These are phyloP conservation scores for Sciaenops ocellatus DNA, from an alignment of 2,797 vertebrate species.

Conservation along the genomic window DNA sequence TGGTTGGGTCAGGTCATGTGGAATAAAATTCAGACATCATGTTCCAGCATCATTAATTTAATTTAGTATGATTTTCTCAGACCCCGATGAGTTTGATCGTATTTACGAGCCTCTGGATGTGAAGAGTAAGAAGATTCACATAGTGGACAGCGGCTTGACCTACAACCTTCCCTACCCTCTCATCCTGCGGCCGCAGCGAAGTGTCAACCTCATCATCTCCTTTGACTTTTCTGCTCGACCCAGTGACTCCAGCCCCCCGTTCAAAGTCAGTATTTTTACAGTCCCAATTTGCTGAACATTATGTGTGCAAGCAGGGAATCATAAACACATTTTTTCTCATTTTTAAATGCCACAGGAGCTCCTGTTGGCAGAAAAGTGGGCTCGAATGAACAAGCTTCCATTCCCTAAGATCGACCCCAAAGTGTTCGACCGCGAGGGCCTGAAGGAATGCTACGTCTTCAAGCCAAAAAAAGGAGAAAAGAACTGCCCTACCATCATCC, in stretches of 20 bases:
- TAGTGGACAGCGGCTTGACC: slow-evolving; percentile 97
- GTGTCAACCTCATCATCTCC: slow-evolving; percentile 95
- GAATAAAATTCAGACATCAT: neutral
- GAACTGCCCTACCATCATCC: slow-evolving; percentile 96
- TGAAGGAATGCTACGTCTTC: slow-evolving; percentile 98
- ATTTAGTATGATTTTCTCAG: slow-evolving; percentile 73
- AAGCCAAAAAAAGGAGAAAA: slow-evolving; percentile 94
- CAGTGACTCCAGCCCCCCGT: slow-evolving; percentile 96
- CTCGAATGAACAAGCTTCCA: slow-evolving; percentile 97
- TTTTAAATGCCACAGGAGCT: slow-evolving; percentile 88
- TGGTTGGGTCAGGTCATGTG: neutral
- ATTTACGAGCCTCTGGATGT: slow-evolving; percentile 98
- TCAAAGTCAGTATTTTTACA: slow-evolving; percentile 89
- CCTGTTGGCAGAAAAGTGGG: slow-evolving; percentile 98
- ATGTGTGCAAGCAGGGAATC: neutral
- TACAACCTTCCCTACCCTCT: slow-evolving; percentile 97
- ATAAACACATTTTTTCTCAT: neutral
- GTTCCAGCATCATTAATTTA: neutral
- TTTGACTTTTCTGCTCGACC: slow-evolving; percentile 98
- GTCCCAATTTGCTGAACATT: neutral
- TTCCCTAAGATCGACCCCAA: slow-evolving; percentile 98
- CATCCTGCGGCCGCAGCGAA: slow-evolving; percentile 92
- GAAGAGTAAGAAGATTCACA: slow-evolving; percentile 98
- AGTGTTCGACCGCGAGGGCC: slow-evolving; percentile 96
- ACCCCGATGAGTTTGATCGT: slow-evolving; percentile 96